Evolutionary conservation across 2,113 vertebrate species (phyloP).

Genomic region (Oplegnathus fasciatus): DNA sequence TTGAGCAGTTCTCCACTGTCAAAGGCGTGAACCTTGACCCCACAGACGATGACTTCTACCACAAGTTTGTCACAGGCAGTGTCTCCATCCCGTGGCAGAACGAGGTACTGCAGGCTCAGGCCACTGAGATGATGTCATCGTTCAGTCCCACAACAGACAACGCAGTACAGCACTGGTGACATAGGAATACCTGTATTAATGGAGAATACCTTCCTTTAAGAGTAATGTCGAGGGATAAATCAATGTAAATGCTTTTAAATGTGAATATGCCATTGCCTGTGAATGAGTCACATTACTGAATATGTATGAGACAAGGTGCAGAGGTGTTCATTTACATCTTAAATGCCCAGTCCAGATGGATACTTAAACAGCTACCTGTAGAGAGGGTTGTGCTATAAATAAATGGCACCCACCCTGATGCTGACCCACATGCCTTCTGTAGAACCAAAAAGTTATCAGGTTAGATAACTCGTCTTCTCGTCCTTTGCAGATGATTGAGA

Average conservation of each 20-base stretch:
- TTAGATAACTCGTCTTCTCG: neutral
- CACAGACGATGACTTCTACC: slow-evolving; percentile 90
- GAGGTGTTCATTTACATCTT: slow-evolving; percentile 5
- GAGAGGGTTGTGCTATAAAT: neutral
- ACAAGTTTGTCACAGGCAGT: slow-evolving; percentile 92
- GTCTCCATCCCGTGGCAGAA: slow-evolving; percentile 97
- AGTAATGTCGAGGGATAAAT: neutral
- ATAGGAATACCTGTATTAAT: neutral
- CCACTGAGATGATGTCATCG: slow-evolving; percentile 64
- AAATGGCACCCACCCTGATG: neutral
- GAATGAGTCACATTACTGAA: neutral
- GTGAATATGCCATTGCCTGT: neutral
- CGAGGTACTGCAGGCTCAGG: slow-evolving; percentile 86
- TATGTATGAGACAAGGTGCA: neutral
- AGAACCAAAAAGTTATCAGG: neutral
- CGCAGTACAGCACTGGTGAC: neutral
- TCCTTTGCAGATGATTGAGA: slow-evolving; percentile 91
- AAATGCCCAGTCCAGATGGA: neutral
- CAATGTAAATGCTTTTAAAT: neutral
- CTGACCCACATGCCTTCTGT: neutral
- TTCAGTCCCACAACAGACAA: slow-evolving; percentile 24
- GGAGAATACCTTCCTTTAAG: neutral
- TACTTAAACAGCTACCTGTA: neutral
- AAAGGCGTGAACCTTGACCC: slow-evolving; percentile 93
- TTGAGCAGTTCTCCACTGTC: slow-evolving; percentile 92